Base-by-base conservation (phyloP, 2,888 invertebrate species). In the Ernsta delagoae region DNA sequence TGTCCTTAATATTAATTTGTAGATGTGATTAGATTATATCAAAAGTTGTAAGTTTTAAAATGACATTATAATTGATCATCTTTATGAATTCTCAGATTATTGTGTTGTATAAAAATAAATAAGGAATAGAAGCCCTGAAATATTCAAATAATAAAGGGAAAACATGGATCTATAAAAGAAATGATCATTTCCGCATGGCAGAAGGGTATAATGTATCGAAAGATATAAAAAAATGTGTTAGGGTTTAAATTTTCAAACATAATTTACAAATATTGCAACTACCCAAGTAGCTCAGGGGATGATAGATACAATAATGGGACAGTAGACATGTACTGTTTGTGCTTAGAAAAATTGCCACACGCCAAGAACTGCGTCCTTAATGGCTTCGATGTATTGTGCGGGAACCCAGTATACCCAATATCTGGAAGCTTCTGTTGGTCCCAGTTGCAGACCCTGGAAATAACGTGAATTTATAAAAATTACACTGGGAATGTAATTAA, bases 341-440 rank as follows among this genome's bases (percentile, higher is more conserved):
- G 70, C 74, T 95, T 95, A 96, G 87, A 96, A 96, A 87, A 95
- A 95, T 85, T 96, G 97, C 97, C 97, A 97, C 79, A 97, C 97
- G 70, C 98, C 98, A 62, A 98, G 95, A 71, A 98, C 96, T 70
- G 98, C 97, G 83, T 98, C 97, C 91, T 98, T 98, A 82, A 98
- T 98, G 76, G 98, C 97, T 82, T 97, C 97, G 65, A 98, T 95
- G 85, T 97, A 98, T 83, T 97, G 97, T 61, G 97, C 97, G 8
- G 98, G 98, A 59, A 98, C 98, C 98, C 98, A 98, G 90, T 98
- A 98, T 72, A 98, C 95, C 97, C 98, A 98, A 88, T 98, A 98
- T 75, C 97, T 93, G 41, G 98, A 98, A 4, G 98, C 98, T 89
- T 98, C 98, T 62, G 98, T 98, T 7, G 98, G 96, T 12, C 98